phyloP scores from a whole-genome alignment of 2,888 invertebrate species.

The Leptopilina myrica region DNA sequence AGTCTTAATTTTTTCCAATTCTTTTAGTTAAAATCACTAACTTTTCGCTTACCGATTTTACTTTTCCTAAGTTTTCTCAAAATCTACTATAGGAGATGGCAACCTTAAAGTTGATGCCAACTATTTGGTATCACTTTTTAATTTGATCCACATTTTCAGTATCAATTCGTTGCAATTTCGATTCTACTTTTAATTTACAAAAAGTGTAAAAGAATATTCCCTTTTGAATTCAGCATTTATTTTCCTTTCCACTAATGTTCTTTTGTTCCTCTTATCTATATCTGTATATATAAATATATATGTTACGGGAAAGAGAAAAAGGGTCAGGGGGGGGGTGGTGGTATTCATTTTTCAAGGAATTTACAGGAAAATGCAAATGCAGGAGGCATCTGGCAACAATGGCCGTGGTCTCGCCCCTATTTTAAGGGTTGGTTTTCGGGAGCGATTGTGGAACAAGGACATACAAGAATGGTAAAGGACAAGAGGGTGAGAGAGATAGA shows the following conservation, averaged over 20 bases:
- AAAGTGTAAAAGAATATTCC: background rate
- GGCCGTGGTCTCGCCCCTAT: constrained; percentile 76
- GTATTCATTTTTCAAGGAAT: constrained; percentile 75
- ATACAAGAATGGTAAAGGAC: constrained; percentile 46
- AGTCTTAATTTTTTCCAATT: too few relatives aligned
- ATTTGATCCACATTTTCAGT: too few relatives aligned
- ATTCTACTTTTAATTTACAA: too few relatives aligned
- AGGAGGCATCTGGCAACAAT: constrained; percentile 77
- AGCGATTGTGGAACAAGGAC: constrained; percentile 50
- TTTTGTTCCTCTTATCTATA: constrained; percentile 12
- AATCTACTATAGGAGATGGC: too few relatives aligned
- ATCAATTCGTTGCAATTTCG: too few relatives aligned
- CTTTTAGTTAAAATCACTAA: too few relatives aligned
- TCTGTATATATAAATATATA: constrained; percentile 15
- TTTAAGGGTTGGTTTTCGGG: constrained; percentile 73
- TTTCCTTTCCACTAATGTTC: constrained; percentile 13
- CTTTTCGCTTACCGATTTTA: too few relatives aligned
- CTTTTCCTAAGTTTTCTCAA: too few relatives aligned
- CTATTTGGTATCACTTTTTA: too few relatives aligned
- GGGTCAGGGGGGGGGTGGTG: constrained; percentile 31
- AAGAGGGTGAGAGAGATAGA: constrained; percentile 47
- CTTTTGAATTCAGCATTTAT: background rate
- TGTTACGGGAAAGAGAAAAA: too few relatives aligned
- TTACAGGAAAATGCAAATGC: constrained; percentile 76
- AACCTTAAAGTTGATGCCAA: too few relatives aligned